Base-by-base conservation (phyloP, 2,888 invertebrate genomes). In the Heteromurus nitidus region DNA sequence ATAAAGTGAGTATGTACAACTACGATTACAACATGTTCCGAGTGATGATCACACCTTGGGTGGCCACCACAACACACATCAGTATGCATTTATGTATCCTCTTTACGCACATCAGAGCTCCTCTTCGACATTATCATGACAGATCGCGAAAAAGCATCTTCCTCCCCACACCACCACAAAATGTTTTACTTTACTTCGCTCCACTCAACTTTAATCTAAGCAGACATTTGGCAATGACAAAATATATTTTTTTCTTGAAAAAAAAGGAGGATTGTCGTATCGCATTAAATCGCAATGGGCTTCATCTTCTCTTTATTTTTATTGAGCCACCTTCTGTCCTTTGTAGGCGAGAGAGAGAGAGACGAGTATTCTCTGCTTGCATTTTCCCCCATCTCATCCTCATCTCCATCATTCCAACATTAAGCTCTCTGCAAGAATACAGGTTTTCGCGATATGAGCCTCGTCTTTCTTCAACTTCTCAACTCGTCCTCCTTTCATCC, bases 381-480 rank as follows among this genome's bases (percentile, higher is more conserved):
- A n/a, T n/a, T n/a, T n/a, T n/a, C n/a, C n/a, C n/a, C n/a, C n/a
- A n/a, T n/a, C n/a, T n/a, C n/a, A n/a, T n/a, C n/a, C n/a, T n/a
- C n/a, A n/a, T n/a, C n/a, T n/a, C n/a, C n/a, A n/a, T n/a, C n/a
- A n/a, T n/a, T n/a, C 36, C 36, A 36, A 2, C 2, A 50, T 18
- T 20, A 50, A 50, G 3, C 9, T 50, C 20, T 50, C 9, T 50
- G 50, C 26, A 53, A 53, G 22, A n/a, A 55, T n/a, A 67, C 75
- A 75, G 44, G 75, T 75, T 75, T 75, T 55, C 55, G 65, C 67
- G 75, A 75, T 67, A 73, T 64, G 53, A 65, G 64, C 67, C 75
- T 47, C 18, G 13, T 75, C 53, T 75, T 58, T 65, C 65, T 62
- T 16, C 50, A 7, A 64, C 36, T 36, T 36, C 36, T 64, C 20